These are phyloP conservation scores for Ispidina picta DNA, from an alignment of 2,797 vertebrate genomes.

Conservation along the genomic window DNA sequence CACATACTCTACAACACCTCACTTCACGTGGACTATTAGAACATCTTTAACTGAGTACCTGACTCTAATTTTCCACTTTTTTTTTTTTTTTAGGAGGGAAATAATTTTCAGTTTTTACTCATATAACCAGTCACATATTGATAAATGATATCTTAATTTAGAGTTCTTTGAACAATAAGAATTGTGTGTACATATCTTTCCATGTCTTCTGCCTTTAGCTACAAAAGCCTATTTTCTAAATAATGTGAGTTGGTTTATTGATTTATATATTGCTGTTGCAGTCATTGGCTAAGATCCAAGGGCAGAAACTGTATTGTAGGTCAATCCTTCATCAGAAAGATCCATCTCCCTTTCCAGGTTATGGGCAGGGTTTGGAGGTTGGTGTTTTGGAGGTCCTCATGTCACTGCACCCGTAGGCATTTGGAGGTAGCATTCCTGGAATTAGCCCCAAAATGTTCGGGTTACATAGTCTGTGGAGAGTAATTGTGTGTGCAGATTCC, in stretches of 20 bases:
- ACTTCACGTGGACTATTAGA: background rate
- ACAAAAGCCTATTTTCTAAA: background rate
- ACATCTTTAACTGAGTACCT: background rate
- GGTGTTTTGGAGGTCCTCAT: background rate
- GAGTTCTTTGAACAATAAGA: background rate
- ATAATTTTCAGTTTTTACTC: background rate
- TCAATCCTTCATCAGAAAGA: background rate
- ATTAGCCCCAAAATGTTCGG: background rate
- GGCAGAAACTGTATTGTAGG: background rate
- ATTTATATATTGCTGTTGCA: background rate
- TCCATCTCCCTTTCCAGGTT: background rate
- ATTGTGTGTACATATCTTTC: background rate
- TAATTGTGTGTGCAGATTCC: background rate
- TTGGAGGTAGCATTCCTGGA: background rate
- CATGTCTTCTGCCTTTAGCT: background rate
- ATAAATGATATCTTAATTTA: background rate
- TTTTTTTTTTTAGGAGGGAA: background rate
- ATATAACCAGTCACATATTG: background rate
- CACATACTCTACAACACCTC: background rate
- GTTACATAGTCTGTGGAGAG: background rate
- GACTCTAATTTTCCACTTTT: background rate
- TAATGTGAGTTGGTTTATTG: background rate
- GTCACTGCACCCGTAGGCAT: fast-evolving
- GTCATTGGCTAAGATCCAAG: background rate
- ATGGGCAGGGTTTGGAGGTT: background rate